Percentiles rank a stretch among this genome's conserved stretches.
phyloP scores from a whole-genome alignment of 2,888 invertebrate species.

The Lycaena phlaeas region DNA sequence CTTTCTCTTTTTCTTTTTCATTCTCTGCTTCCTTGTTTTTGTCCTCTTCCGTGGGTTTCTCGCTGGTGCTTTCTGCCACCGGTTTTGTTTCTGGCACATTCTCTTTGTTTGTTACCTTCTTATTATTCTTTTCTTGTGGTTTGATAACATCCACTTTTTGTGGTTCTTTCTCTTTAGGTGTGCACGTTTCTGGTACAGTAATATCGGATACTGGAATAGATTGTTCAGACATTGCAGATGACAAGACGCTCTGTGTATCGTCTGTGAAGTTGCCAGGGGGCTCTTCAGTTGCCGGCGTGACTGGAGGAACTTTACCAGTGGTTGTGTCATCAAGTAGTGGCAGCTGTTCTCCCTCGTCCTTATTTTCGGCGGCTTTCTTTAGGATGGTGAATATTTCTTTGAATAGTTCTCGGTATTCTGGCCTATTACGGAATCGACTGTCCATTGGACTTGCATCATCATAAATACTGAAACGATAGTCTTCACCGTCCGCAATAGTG shows the following conservation, averaged over 20 bases:
- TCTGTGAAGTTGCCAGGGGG: constrained; percentile 77
- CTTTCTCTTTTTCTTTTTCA: constrained; percentile 52
- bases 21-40: constrained; percentile 31
- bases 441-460: constrained; percentile 85
- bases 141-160: constrained; percentile 29
- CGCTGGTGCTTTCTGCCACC: constrained; percentile 39
- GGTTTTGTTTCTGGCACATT: constrained; percentile 50
- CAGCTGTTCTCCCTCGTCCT: constrained; percentile 83
- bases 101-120: constrained; percentile 19
- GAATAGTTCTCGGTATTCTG: constrained; percentile 85
- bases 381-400: constrained; percentile 88
- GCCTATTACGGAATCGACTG: constrained; percentile 85
- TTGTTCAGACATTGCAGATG: constrained; percentile 82
- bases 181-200: constrained; percentile 66
- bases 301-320: constrained; percentile 76
- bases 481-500: constrained; percentile 88
- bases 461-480: constrained; percentile 89
- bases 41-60: constrained; percentile 36
- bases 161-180: constrained; percentile 66
- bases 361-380: constrained; percentile 87
- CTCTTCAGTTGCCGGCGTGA: constrained; percentile 78
- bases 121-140: constrained; percentile 41
- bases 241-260: constrained; percentile 82
- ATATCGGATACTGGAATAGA: constrained; percentile 80
- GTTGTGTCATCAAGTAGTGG: constrained; percentile 79